Percentiles rank a stretch among this genome's conserved stretches.
Evolutionary conservation across 2,888 invertebrate genomes (phyloP).

Genomic region (Amorpha juglandis): DNA sequence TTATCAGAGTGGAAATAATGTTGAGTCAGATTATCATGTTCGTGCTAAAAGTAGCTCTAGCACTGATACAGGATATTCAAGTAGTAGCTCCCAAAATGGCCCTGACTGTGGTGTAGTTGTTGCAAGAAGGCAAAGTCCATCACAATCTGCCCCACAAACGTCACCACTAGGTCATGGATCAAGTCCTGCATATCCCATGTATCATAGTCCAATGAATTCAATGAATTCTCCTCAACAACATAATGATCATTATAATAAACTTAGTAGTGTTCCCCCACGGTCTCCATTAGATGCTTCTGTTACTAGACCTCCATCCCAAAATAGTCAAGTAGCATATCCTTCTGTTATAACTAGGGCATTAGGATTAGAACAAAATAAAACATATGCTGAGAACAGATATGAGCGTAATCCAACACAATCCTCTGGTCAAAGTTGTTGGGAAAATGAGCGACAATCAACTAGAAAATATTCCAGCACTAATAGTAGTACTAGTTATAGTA

Average conservation of each 20-base stretch:
- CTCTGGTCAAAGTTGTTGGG: constrained; percentile 84
- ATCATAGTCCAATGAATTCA: constrained; percentile 92
- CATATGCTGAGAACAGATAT: constrained; percentile 80
- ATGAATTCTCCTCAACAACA: constrained; percentile 89
- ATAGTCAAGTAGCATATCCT: constrained; percentile 89
- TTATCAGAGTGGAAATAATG: constrained; percentile 85
- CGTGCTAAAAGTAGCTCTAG: constrained; percentile 86
- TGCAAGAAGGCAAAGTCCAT: constrained; percentile 88
- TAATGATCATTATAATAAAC: constrained; percentile 78
- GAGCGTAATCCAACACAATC: constrained; percentile 80
- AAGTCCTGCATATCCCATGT: constrained; percentile 92
- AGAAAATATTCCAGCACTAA: constrained; percentile 80
- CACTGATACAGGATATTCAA: constrained; percentile 86
- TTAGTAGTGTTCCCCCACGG: constrained; percentile 84
- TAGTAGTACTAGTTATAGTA: constrained; percentile 65
- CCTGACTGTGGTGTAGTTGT: constrained; percentile 87
- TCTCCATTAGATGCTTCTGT: constrained; percentile 89
- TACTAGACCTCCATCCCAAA: constrained; percentile 85
- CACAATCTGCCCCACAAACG: constrained; percentile 88
- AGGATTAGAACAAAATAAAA: constrained; percentile 85
- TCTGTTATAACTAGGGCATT: constrained; percentile 92
- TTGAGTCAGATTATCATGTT: constrained; percentile 85
- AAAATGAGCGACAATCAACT: constrained; percentile 77
- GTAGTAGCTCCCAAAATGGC: constrained; percentile 86
- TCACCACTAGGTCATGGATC: constrained; percentile 90